Evolutionary conservation across 2,797 vertebrate species (phyloP), one percentile per base, ranked within the genome.

Genomic region (Neosalanx taihuensis): DNA sequence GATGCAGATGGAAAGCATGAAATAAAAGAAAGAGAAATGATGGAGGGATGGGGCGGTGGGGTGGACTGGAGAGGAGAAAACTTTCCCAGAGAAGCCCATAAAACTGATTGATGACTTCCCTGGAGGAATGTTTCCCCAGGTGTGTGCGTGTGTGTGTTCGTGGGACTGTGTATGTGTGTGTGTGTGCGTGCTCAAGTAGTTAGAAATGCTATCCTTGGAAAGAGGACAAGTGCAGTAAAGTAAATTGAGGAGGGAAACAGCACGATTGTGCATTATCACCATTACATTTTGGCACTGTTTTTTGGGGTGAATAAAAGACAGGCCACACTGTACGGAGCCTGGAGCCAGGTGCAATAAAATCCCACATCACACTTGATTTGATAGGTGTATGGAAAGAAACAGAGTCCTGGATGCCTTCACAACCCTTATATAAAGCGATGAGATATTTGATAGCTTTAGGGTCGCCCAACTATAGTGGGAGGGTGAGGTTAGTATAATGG

Each of bases 91-190:
- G 89, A 90, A 90, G 83, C 81, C 87, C 85, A 92, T 93, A 92
- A 93, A 93, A 88, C 85, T 94, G 93, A 93, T 93, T 92, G 92
- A 93, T 92, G 91, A 90, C 92, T 93, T 91, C 92, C 91, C 91
- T 78, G 71, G 88, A 92, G 92, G 87, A 92, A 90, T 90, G 90
- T 90, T 90, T 91, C 91, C 89, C 92, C 92, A 93, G 92, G 92
- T 93, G 92, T 91, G 89, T 83, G 79, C 78, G 63, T 72, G 64
- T 77, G 67, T 77, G 72, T 72, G 46, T 26, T 26, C 23, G 23
- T 72, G 66, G 67, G 56, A 64, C 67, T 70, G 63, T 75, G 71
- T 76, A 59, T 75, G 71, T 76, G 70, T 79, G 76, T 84, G 75
- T 83, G 77, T 68, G 67, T 33, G 46, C 69, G 37, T 31, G 18